phyloP scores from a whole-genome alignment of 2,888 invertebrate genomes.

The Rhingia campestris region DNA sequence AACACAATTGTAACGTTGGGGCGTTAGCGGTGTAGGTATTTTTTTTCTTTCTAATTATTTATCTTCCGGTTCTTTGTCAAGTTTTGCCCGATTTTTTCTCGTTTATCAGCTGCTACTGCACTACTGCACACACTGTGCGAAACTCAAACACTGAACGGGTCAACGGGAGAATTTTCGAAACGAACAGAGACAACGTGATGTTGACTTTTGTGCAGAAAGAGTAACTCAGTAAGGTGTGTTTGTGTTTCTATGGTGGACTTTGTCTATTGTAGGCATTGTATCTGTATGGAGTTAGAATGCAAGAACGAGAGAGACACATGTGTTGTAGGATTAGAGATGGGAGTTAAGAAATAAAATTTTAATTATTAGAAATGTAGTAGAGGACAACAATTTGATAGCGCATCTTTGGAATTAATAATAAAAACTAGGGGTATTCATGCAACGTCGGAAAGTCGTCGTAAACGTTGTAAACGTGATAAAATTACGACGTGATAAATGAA shows the following conservation, averaged over 20 bases:
- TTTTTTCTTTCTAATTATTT: conserved; percentile 3
- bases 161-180: conserved; percentile 49
- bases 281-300: background rate
- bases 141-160: conserved; percentile 73
- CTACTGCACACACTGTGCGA: conserved; percentile 72
- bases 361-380: too few relatives aligned
- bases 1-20: background rate
- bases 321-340: background rate
- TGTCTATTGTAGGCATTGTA: background rate
- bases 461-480: too few relatives aligned
- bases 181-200: conserved; percentile 45
- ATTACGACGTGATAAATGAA: too few relatives aligned
- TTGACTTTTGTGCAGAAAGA: conserved; percentile 4
- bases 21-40: background rate
- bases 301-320: background rate
- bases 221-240: too few relatives aligned
- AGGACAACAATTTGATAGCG: too few relatives aligned
- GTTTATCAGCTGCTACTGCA: conserved; percentile 62
- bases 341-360: background rate
- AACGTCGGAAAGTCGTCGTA: too few relatives aligned
- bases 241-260: background rate
- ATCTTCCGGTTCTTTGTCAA: conserved; percentile 20
- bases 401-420: too few relatives aligned
- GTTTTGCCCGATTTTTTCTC: conserved; percentile 8
- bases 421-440: too few relatives aligned